A percentile compares a stretch with the other conserved stretches of the same genome.
phyloP scores from a whole-genome alignment of 2,113 vertebrate genomes.

The Dicentrarchus labrax region DNA sequence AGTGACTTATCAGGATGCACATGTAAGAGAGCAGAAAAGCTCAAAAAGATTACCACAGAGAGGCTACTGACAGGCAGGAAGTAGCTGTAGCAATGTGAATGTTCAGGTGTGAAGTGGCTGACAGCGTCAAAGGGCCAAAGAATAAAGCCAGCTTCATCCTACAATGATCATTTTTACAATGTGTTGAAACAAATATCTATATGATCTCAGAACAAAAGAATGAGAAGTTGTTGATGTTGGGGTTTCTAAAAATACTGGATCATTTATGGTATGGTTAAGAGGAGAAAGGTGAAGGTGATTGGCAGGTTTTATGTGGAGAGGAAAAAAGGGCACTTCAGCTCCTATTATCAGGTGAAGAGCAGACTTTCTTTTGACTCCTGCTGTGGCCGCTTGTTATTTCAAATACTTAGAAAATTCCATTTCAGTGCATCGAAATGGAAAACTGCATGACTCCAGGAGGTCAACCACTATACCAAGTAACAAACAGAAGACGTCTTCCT shows the following conservation, averaged over 20 bases:
- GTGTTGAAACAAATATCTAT: constrained; percentile 32
- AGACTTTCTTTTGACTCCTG: constrained; percentile 52
- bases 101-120: not conserved
- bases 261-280: not conserved
- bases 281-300: constrained; percentile 29
- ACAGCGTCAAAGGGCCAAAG: not conserved
- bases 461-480: constrained; percentile 34
- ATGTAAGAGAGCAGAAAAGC: constrained; percentile 21
- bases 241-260: not conserved
- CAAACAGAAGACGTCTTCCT: constrained; percentile 36
- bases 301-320: constrained; percentile 24
- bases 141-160: not conserved
- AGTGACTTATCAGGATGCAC: constrained; percentile 15
- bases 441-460: constrained; percentile 53
- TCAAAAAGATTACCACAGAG: not conserved
- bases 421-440: constrained; percentile 62
- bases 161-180: not conserved
- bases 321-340: constrained; percentile 9
- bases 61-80: not conserved
- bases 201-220: constrained; percentile 7
- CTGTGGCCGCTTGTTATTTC: constrained; percentile 61
- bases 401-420: constrained; percentile 64
- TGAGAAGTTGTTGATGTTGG: not conserved
- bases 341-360: constrained; percentile 54
- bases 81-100: not conserved